Evolutionary conservation across 2,888 invertebrate species (phyloP).

Genomic region (Subacronicta megacephala): DNA sequence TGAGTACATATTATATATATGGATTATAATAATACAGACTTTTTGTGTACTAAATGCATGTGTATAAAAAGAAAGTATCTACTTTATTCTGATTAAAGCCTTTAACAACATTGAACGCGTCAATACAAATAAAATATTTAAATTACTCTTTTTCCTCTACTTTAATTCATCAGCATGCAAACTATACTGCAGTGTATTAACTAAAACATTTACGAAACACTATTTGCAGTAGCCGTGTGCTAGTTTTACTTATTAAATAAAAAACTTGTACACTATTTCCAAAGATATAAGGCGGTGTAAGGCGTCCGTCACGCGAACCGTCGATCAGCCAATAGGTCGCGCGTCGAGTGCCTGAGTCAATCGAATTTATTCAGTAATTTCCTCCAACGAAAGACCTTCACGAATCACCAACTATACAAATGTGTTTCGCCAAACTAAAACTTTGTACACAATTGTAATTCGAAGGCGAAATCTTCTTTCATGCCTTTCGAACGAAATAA

Average conservation of each 20-base stretch:
- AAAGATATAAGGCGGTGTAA: constrained; percentile 57
- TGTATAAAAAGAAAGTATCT: too few species aligned
- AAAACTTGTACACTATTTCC: constrained; percentile 57
- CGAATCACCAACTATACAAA: constrained; percentile 73
- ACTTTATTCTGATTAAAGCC: too few species aligned
- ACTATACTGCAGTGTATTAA: constrained; percentile 44
- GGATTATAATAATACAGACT: too few species aligned
- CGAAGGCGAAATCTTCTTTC: constrained; percentile 39
- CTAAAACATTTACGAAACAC: constrained; percentile 35
- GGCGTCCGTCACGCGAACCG: constrained; percentile 76
- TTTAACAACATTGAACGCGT: constrained; percentile 2
- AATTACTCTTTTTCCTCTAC: constrained; percentile 2
- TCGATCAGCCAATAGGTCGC: constrained; percentile 78
- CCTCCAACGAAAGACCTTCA: constrained; percentile 71
- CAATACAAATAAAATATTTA: constrained; percentile 12
- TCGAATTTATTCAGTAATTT: constrained; percentile 86
- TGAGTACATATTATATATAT: too few species aligned
- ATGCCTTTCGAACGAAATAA: constrained; percentile 43
- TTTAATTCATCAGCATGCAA: constrained; percentile 28
- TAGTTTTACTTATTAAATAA: constrained; percentile 61
- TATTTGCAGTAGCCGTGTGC: constrained; percentile 52
- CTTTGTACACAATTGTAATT: constrained; percentile 56
- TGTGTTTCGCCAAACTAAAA: constrained; percentile 68
- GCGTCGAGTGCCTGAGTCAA: constrained; percentile 73
- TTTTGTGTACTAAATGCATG: too few species aligned